Evolutionary conservation across 2,888 invertebrate genomes (phyloP).

Genomic region (Drosophila anceps): DNA sequence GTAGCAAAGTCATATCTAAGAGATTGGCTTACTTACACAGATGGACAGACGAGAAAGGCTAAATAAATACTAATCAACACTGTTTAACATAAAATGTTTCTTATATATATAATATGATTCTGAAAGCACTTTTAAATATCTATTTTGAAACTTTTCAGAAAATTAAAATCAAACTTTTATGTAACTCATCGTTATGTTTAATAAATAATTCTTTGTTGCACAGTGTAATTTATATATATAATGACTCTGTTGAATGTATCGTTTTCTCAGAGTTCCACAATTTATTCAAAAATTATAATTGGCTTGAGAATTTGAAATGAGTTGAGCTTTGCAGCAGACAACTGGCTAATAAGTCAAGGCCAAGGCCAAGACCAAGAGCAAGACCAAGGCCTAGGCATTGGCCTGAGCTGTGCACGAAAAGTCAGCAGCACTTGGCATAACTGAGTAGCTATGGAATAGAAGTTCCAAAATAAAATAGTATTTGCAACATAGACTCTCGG

Average conservation of each 20-base stretch:
- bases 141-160: neutral
- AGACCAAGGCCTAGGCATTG: neutral
- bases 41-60: too few species aligned
- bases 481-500: constrained; percentile 1
- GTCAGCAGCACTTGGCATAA: neutral
- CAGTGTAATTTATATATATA: neutral
- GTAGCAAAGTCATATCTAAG: neutral
- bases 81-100: neutral
- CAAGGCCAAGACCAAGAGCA: neutral
- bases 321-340: neutral
- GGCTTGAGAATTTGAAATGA: neutral
- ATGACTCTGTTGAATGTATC: neutral
- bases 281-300: neutral
- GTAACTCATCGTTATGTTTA: neutral
- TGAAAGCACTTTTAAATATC: neutral
- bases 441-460: constrained; percentile 21
- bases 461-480: constrained; percentile 15
- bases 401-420: neutral
- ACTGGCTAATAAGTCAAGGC: neutral
- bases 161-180: too few species aligned
- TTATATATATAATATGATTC: neutral
- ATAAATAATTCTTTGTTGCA: neutral
- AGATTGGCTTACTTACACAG: neutral
- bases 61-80: neutral
- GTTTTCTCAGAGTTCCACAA: neutral